Percentiles rank a stretch among this genome's conserved stretches.
Conservation (phyloP, 2,888 invertebrate species). For the Philonicus albiceps region DNA sequence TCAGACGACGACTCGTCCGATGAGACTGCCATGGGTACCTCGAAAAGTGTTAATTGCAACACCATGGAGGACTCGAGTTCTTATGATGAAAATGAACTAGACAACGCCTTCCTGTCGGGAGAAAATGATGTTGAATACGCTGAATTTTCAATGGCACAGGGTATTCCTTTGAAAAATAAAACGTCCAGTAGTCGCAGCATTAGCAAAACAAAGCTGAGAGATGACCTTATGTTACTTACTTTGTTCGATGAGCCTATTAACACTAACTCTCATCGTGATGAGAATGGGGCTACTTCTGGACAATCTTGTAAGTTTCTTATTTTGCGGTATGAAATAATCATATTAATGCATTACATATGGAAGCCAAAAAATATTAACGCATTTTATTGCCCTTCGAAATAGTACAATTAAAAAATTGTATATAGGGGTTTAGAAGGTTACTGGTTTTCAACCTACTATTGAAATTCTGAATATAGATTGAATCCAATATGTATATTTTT, state of each 20-base stretch:
- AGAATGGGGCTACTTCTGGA: background rate
- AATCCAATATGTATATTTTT: too few relatives aligned
- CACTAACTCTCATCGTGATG: background rate
- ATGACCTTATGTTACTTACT: constrained; percentile 69
- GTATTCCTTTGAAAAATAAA: constrained; percentile 39
- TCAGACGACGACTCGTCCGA: constrained; percentile 44
- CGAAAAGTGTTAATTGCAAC: constrained; percentile 57
- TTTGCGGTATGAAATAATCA: background rate
- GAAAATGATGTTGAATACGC: constrained; percentile 76
- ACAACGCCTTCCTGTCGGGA: constrained; percentile 84
- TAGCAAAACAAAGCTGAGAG: constrained; percentile 56
- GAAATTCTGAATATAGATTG: too few relatives aligned
- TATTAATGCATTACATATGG: too few relatives aligned
- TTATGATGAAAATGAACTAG: constrained; percentile 83
- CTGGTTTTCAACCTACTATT: too few relatives aligned
- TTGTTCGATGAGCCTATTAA: constrained; percentile 62
- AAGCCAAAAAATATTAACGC: too few relatives aligned
- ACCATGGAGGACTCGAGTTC: constrained; percentile 71
- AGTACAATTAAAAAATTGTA: too few relatives aligned
- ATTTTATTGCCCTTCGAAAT: too few relatives aligned
- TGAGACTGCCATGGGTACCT: constrained; percentile 2
- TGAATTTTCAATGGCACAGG: constrained; percentile 64
- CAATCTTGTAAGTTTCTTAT: constrained; percentile 39
- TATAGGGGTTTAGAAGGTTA: too few relatives aligned
- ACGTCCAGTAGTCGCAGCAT: background rate